Base-by-base conservation (phyloP, 2,113 vertebrate species). In the Meleagris gallopavo region DNA sequence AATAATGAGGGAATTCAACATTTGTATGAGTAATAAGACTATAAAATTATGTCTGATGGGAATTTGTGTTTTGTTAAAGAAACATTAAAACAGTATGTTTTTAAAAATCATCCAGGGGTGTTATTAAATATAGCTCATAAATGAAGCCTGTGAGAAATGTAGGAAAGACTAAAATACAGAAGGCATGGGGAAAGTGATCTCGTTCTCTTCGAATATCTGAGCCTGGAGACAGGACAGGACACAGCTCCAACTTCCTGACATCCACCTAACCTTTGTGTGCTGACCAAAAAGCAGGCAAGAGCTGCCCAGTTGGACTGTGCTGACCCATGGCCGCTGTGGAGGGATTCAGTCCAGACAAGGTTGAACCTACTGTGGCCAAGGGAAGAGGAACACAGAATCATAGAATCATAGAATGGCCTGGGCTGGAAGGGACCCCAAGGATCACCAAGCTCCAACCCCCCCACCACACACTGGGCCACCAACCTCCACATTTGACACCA, bases 1-100 rank as follows among this genome's bases (percentile, higher is more conserved):
- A 97, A 87, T 94, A 90, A 94, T 75, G 81, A 97, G 89, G 81
- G 83, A 96, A 95, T 96, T 95, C 92, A 92, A 94, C 58, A 54
- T 95, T 95, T 90, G 36, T 94, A 38, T 94, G 94, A 95, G 84
- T 89, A 95, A 72, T 96, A 87, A 87, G 91, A 84, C 77, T 71
- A 91, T 87, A 87, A 96, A 90, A 95, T 95, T 94, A 78, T 86
- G 48, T 93, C 91, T 95, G 89, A 94, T 96, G 94, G 95, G 94
- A 96, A 96, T 94, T 86, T 89, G 70, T 92, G 79, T 41, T 86
- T 88, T 94, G 72, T 88, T 8, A 36, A 93, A 94, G 74, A 92
- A 94, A 87, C 62, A 62, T 87, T 94, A 89, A 93, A 93, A 72
- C 58, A 87, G n/a, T n/a, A 62, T 92, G 89, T 72, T 96, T 95